Evolutionary conservation across 2,113 vertebrate genomes (phyloP), one percentile per base, ranked within the genome.

Genomic region (Pleuronectes platessa): DNA sequence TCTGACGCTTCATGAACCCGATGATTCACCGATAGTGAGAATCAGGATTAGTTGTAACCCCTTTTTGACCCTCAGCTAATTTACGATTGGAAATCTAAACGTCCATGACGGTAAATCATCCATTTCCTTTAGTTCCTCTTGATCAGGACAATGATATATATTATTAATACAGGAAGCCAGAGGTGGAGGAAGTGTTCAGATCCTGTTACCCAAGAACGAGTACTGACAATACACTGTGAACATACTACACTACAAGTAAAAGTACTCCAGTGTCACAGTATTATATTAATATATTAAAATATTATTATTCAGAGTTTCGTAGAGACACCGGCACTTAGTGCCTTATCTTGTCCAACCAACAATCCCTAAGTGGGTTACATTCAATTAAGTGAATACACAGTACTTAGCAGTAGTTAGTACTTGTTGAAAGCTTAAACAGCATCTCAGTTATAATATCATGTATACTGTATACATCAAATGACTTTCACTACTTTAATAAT

Each of bases 31-130:
- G 55, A 56, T 14, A 3, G 9, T 20, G 59, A 61, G 59, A 61
- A 37, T 37, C 35, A 61, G 35, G 27, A 60, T 60, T 31, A 27
- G 58, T 10, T 17, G 13, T 17, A 35, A 31, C 15, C 18, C 10
- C 11, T 0, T 5, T 62, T 40, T 40, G 11, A 42, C 14, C 20
- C 5, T 62, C 68, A 64, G 64, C 65, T 68, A 26, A 76, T 76
- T 42, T 53, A 66, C 63, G 69, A 79, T 20, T 31, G 67, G 51
- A 54, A 67, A 69, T 64, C 4, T 60, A 20, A 27, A 51, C 53
- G 56, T 35, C 60, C 70, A 14, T 40, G 11, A 40, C 31, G 56
- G 37, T 27, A 21, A 60, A 56, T n/a, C 12, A 42, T 3, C 10
- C 0, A 51, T 35, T 31, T 18, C 11, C 27, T 42, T 54, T 12